Evolutionary conservation across 2,113 vertebrate genomes (phyloP), one percentile per base, ranked within the genome.

Genomic region (Epinephelus lanceolatus): DNA sequence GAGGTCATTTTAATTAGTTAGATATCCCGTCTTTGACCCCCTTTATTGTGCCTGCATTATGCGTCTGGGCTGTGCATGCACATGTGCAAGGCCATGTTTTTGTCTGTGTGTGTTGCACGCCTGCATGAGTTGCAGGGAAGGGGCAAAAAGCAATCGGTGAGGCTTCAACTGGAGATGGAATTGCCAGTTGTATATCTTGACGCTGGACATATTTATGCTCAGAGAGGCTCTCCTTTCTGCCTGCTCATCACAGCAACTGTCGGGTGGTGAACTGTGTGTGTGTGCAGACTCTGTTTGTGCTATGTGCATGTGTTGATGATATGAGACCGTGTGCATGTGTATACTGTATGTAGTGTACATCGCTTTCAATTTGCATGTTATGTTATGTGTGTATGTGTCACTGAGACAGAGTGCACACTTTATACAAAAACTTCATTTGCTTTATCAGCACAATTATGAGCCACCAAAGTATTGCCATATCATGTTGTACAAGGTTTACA

Each of bases 181-280:
- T 83, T 89, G 88, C 92, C 61, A 72, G 88, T 73, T 88, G 86
- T 92, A 94, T 75, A 91, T 91, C 92, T 92, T 86, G 71, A 84
- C 52, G 76, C 81, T 69, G 85, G 90, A 93, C 91, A 84, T 91
- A 84, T 93, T 94, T 92, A 89, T 89, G 91, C 84, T 79, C 87
- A 42, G 78, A 88, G 88, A 72, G 85, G 85, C 80, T 78, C 27
- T 72, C 56, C 88, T 85, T 91, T 93, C 88, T 93, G 93, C 92
- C 89, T 74, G 86, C 85, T 94, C 92, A 91, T 93, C 91, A 93
- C 69, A 80, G 88, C 72, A 33, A 57, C 69, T 81, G 86, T 80
- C 78, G 59, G 74, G 23, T 60, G 60, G 56, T 72, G 73, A 65
- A 25, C 57, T 62, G 47, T 60, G 78, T 40, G 70, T 57, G 76